These are phyloP conservation scores for Stegodyphus dumicola DNA, from an alignment of 1,140 invertebrate species.

Conservation along the genomic window DNA sequence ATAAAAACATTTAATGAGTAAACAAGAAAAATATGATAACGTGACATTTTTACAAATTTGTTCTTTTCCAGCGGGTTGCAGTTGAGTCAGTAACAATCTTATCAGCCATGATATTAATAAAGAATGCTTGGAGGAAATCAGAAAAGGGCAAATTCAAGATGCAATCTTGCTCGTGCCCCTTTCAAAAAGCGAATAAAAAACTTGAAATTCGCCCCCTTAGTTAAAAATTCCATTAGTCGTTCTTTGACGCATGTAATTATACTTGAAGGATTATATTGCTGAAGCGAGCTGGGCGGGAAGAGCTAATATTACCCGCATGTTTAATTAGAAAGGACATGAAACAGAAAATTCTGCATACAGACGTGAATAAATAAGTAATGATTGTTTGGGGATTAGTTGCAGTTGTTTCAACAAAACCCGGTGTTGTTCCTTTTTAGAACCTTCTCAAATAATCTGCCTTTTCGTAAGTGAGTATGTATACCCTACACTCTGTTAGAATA, in stretches of 20 bases:
- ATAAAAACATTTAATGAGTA: no score
- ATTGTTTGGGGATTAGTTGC: conserved; percentile 19
- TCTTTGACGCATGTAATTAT: conserved; percentile 31
- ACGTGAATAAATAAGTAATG: conserved; percentile 32
- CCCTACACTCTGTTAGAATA: conserved; percentile 10
- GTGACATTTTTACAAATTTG: no score
- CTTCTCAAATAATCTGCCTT: background rate
- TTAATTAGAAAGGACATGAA: conserved; percentile 25
- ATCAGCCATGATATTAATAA: no score
- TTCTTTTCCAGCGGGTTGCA: no score
- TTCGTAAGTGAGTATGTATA: background rate
- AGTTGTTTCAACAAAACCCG: background rate
- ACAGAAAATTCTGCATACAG: conserved; percentile 9
- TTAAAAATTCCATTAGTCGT: conserved; percentile 46
- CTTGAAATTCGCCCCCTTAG: conserved; percentile 1
- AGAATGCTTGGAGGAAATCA: no score
- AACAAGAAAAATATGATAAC: no score
- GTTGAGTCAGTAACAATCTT: no score
- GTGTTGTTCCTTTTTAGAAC: conserved; percentile 2
- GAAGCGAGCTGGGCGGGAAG: background rate
- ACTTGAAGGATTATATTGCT: conserved; percentile 25
- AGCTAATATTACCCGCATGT: conserved; percentile 30
- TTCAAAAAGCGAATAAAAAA: conserved; percentile 7
- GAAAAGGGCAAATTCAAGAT: no score
- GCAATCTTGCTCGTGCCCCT: no score